Conservation (phyloP, 2,888 invertebrate species). For the Euzetes globulus region DNA sequence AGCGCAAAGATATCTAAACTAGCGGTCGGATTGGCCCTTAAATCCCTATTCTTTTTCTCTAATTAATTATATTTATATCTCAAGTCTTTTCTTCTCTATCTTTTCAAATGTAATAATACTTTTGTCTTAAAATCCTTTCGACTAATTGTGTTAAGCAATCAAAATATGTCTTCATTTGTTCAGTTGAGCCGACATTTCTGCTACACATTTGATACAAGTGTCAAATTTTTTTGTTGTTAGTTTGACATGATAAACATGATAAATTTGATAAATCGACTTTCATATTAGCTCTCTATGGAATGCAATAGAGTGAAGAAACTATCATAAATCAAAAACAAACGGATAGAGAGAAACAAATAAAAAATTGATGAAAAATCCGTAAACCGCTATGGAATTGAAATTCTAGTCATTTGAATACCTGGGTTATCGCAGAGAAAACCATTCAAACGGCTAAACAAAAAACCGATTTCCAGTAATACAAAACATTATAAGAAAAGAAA, state of each 20-base stretch:
- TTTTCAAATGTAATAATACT: neutral
- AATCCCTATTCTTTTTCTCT: neutral
- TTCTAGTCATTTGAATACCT: neutral
- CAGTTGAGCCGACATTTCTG: neutral
- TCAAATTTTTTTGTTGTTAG: neutral
- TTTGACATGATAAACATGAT: no score
- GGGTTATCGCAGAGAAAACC: no score
- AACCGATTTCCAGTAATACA: neutral
- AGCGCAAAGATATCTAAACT: constrained; percentile 9
- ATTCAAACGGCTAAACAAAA: no score
- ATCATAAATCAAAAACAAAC: constrained; percentile 10
- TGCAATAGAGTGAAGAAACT: neutral
- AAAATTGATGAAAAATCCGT: constrained; percentile 7
- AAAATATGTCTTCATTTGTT: constrained; percentile 1
- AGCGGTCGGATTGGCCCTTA: neutral
- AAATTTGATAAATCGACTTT: neutral
- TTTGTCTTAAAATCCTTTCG: neutral
- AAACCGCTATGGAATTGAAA: neutral
- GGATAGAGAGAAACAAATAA: neutral
- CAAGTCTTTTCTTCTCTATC: neutral
- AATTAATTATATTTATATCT: constrained; percentile 21
- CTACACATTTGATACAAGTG: neutral
- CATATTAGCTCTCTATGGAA: neutral
- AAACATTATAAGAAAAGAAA: neutral
- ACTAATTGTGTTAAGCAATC: neutral